Evolutionary conservation across 2,797 vertebrate genomes (phyloP), one percentile per base, ranked within the genome.

Genomic region (Eospalax fontanierii): DNA sequence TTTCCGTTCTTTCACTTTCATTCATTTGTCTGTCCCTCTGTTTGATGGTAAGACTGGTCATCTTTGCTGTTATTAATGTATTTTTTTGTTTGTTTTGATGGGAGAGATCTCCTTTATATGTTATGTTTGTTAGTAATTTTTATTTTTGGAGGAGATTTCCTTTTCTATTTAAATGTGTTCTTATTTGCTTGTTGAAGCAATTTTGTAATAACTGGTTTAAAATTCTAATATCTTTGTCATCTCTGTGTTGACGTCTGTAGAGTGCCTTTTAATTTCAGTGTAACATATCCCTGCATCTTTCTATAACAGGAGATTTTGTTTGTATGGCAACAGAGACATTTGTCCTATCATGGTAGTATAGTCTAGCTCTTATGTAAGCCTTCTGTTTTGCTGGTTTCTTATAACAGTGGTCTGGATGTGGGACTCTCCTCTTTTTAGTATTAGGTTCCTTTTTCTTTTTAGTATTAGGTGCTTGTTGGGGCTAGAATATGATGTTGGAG

Each of bases 181-280:
- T 66, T 66, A 71, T 94, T 83, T 89, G n/a, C 35, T 91, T 14
- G 15, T 1, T 70, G n/a, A 89, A 87, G 24, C 61, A 57, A 74
- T 80, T 76, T 87, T 75, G 50, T 63, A 46, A 84, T 75, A 86
- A 38, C 28, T 74, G 1, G 59, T 86, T 90, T 92, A 46, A 76
- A 57, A 86, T 81, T 26, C 14, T 65, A 63, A 88, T 6, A 40
- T n/a, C 19, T 82, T 81, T 59, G 7, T 89, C 21, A 24, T 79
- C 26, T 87, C 63, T 35, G 4, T 46, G 4, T 63, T 88, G 26
- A 11, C 19, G 43, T 93, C 24, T 66, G 6, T 66, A 22, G 6
- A 57, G 46, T 50, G 7, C 21, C 4, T 40, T 88, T 95, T 63
- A n/a, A 28, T 40, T 84, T 82, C 33, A 66, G 9, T n/a, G 84